Evolutionary conservation across 2,888 invertebrate genomes (phyloP).

Genomic region (Linyphia triangularis): DNA sequence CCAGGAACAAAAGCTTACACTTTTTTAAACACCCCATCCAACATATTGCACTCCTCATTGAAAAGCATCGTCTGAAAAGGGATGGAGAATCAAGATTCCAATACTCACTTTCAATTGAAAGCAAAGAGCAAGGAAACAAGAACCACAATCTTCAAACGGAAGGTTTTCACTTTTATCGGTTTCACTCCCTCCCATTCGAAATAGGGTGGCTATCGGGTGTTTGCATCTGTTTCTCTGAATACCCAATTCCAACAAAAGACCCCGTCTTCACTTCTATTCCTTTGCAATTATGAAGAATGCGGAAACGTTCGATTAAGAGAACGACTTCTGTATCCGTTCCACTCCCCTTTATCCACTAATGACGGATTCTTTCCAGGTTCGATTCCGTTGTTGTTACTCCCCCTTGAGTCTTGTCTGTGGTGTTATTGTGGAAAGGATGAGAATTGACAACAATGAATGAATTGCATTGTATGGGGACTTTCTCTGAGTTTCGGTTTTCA

Average conservation of each 20-base stretch:
- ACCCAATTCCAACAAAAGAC: slow-evolving; percentile 16
- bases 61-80: background rate
- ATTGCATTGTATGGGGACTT: slow-evolving; percentile 9
- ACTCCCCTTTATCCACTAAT: slow-evolving; percentile 55
- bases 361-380: slow-evolving; percentile 72
- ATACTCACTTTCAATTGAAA: background rate
- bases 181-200: slow-evolving; percentile 33
- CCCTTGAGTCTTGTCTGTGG: background rate
- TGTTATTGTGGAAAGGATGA: slow-evolving; percentile 24
- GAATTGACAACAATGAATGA: slow-evolving; percentile 32
- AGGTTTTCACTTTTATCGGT: background rate
- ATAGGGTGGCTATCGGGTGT: slow-evolving; percentile 30
- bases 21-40: background rate
- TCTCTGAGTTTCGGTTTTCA: background rate
- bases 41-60: background rate
- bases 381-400: slow-evolving; percentile 55
- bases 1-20: background rate
- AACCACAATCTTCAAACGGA: background rate
- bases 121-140: background rate
- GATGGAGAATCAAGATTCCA: background rate
- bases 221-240: slow-evolving; percentile 71
- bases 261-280: slow-evolving; percentile 24
- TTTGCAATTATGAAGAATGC: slow-evolving; percentile 73
- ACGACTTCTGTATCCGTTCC: background rate
- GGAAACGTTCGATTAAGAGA: slow-evolving; percentile 69